Conservation (phyloP, 2,888 invertebrate species). For the Hyles lineata region DNA sequence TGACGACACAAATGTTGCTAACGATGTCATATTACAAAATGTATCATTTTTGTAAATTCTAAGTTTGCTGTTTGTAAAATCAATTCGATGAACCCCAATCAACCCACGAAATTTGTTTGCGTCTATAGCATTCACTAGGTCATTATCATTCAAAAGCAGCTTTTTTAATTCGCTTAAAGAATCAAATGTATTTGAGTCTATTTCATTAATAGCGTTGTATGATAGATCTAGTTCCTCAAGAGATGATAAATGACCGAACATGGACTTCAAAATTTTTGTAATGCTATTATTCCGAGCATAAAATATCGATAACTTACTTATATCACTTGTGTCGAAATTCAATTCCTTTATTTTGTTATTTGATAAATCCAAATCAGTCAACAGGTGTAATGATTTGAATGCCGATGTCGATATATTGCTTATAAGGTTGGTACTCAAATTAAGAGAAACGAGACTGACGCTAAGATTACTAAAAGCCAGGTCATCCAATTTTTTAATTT, state of each 20-base stretch:
- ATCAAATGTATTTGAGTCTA: constrained; percentile 36
- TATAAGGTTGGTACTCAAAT: constrained; percentile 33
- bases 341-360: constrained; percentile 30
- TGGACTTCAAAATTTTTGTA: constrained; percentile 27
- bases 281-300: constrained; percentile 32
- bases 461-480: constrained; percentile 26
- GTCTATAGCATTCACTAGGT: constrained; percentile 30
- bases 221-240: constrained; percentile 32
- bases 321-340: constrained; percentile 23
- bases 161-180: constrained; percentile 31
- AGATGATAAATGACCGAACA: constrained; percentile 32
- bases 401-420: constrained; percentile 29
- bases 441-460: constrained; percentile 25
- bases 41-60: constrained; percentile 32
- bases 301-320: constrained; percentile 28
- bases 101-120: constrained; percentile 34
- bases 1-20: constrained; percentile 30
- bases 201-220: constrained; percentile 32
- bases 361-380: constrained; percentile 33
- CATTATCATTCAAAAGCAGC: constrained; percentile 35
- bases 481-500: constrained; percentile 26
- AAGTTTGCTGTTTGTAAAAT: constrained; percentile 32
- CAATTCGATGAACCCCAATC: constrained; percentile 27
- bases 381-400: constrained; percentile 26
- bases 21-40: constrained; percentile 34